Conservation (phyloP, 2,888 invertebrate species). For the Gonocerus acuteangulatus region DNA sequence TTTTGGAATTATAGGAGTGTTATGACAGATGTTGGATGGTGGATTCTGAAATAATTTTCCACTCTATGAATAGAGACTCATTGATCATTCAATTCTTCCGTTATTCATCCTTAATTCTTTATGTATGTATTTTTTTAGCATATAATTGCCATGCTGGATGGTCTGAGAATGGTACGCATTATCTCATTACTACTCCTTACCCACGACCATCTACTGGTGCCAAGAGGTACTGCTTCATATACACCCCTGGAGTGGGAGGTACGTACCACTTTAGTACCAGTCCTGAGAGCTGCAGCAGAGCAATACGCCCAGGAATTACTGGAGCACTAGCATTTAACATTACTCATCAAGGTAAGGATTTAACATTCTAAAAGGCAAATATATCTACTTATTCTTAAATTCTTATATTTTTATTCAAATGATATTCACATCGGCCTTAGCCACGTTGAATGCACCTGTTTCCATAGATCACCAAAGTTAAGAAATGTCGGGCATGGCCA, state of each 20-base stretch:
- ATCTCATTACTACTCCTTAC: slow-evolving; percentile 71
- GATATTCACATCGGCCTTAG: too few relatives aligned
- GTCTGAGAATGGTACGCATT: slow-evolving; percentile 79
- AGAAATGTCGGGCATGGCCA: too few relatives aligned
- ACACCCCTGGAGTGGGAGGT: slow-evolving; percentile 46
- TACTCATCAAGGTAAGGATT: slow-evolving; percentile 54
- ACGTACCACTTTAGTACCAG: slow-evolving; percentile 54
- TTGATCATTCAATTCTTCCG: too few relatives aligned
- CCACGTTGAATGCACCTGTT: too few relatives aligned
- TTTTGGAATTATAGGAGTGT: too few relatives aligned
- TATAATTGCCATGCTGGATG: slow-evolving; percentile 85
- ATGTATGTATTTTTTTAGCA: slow-evolving; percentile 59
- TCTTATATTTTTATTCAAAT: neutral
- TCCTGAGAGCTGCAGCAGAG: slow-evolving; percentile 57
- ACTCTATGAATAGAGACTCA: too few relatives aligned
- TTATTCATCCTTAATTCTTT: too few relatives aligned
- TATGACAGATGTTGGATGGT: too few relatives aligned
- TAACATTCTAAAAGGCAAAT: too few relatives aligned
- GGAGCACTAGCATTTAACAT: slow-evolving; percentile 60
- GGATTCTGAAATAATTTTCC: too few relatives aligned
- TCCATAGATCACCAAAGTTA: too few relatives aligned
- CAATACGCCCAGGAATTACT: slow-evolving; percentile 48
- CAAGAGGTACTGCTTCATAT: slow-evolving; percentile 68
- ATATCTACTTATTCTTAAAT: neutral
- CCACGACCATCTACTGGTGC: slow-evolving; percentile 58